Conservation (phyloP, 2,113 vertebrate genomes). For the Nicator chloris region DNA sequence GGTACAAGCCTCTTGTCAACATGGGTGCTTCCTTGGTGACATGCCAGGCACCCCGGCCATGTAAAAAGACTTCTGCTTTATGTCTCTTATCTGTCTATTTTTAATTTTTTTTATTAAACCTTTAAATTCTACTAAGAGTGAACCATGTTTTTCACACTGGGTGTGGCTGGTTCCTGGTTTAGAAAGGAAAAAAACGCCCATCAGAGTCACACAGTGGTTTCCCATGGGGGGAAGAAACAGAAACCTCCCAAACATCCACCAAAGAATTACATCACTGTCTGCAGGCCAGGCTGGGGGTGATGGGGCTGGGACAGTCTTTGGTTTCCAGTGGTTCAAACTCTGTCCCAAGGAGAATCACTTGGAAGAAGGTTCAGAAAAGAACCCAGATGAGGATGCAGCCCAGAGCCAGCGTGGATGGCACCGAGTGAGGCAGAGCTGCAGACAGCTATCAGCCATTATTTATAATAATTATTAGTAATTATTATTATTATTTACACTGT, state of each 20-base stretch:
- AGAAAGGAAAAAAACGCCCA: background rate
- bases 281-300: no score
- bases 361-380: background rate
- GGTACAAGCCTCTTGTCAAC: no score
- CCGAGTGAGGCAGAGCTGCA: background rate
- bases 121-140: no score
- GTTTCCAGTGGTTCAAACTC: background rate
- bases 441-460: background rate
- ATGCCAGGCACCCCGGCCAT: no score
- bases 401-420: background rate
- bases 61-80: no score
- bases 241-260: background rate
- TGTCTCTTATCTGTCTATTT: no score
- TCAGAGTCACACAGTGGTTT: background rate
- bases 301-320: background rate
- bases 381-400: background rate
- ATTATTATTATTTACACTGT: constrained; percentile 4
- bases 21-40: no score
- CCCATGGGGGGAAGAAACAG: no score
- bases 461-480: background rate
- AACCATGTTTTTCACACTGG: no score
- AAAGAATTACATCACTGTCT: background rate
- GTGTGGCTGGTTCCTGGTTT: background rate
- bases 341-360: background rate
- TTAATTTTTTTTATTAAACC: no score